phyloP scores from a whole-genome alignment of 2,113 vertebrate genomes.

The Tupaia chinensis region DNA sequence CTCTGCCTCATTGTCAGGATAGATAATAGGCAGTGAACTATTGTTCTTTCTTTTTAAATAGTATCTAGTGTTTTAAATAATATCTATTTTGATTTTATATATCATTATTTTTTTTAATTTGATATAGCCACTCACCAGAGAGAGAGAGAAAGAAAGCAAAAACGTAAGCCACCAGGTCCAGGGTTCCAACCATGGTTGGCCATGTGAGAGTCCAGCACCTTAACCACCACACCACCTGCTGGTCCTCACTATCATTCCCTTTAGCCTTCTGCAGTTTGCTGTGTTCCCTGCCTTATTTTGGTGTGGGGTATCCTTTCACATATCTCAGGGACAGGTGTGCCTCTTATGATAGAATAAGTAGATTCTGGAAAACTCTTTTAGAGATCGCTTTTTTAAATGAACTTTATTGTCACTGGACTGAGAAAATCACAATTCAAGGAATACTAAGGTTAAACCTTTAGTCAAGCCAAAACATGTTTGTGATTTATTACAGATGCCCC shows the following conservation, averaged over 20 bases:
- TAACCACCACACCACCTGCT: too few relatives aligned
- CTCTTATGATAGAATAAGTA: not conserved
- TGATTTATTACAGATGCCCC: not conserved
- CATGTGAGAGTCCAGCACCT: too few relatives aligned
- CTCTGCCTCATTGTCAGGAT: rapidly evolving
- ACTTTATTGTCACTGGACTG: not conserved
- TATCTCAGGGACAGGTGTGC: not conserved
- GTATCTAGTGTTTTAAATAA: too few relatives aligned
- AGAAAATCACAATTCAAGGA: not conserved
- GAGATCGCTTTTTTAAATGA: not conserved
- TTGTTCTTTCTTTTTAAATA: not conserved
- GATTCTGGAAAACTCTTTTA: not conserved
- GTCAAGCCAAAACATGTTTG: not conserved
- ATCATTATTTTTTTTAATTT: too few relatives aligned
- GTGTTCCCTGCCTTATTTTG: not conserved
- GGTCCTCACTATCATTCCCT: not conserved
- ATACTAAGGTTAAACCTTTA: not conserved
- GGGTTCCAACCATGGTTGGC: too few relatives aligned
- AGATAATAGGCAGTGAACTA: not conserved
- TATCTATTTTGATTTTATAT: too few relatives aligned
- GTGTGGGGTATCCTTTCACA: not conserved
- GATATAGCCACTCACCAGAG: too few relatives aligned
- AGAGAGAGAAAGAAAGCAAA: too few relatives aligned
- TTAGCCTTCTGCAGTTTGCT: not conserved
- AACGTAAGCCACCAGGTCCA: too few relatives aligned